phyloP scores from a whole-genome alignment of 2,113 vertebrate species.

The Aepyceros melampus region DNA sequence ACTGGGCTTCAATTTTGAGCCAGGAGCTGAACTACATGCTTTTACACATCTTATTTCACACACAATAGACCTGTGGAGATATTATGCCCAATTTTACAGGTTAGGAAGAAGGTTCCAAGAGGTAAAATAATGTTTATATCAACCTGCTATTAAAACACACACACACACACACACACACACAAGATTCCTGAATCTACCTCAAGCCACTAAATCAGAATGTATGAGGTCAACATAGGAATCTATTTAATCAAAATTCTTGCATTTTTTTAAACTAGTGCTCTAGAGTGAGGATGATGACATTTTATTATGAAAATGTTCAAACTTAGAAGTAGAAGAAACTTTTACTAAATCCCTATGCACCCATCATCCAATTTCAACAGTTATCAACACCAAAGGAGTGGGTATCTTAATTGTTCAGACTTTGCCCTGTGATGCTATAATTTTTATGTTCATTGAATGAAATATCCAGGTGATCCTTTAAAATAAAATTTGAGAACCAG shows the following conservation, averaged over 20 bases:
- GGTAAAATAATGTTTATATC: neutral
- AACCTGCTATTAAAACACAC: neutral
- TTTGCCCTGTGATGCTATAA: neutral
- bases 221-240: neutral
- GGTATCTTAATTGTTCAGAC: neutral
- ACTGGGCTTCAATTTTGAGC: neutral
- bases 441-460: neutral
- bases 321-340: neutral
- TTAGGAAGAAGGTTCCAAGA: neutral
- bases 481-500: neutral
- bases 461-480: neutral
- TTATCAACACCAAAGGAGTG: neutral
- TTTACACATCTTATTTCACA: neutral
- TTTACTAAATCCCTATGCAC: neutral
- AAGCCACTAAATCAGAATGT: neutral
- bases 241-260: neutral
- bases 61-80: neutral
- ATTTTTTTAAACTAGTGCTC: neutral
- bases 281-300: neutral
- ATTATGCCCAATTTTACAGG: neutral
- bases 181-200: neutral
- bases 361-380: neutral
- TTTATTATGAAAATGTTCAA: neutral
- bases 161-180: too few relatives aligned
- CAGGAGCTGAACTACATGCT: neutral